Evolutionary conservation across 2,888 invertebrate genomes (phyloP).

Genomic region (Serrognathus titanus): DNA sequence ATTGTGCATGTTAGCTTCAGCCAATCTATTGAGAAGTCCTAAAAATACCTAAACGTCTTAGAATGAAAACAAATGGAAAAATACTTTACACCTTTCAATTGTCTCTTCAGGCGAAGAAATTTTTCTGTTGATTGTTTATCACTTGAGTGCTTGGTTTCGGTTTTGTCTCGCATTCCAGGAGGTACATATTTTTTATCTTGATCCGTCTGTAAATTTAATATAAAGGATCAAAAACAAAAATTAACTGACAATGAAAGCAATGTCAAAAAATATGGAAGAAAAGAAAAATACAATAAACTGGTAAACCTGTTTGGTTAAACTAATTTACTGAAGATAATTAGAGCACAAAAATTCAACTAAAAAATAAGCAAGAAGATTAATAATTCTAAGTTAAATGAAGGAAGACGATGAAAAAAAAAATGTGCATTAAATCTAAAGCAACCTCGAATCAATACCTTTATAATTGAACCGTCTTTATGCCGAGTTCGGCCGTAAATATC

Average conservation of each 20-base stretch:
- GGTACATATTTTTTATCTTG: conserved; percentile 69
- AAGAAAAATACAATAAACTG: too few species aligned
- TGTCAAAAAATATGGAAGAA: too few species aligned
- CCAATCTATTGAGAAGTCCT: conserved; percentile 77
- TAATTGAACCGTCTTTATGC: conserved; percentile 74
- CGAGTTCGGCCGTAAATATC: conserved; percentile 91
- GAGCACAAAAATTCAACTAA: background rate
- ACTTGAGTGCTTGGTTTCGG: conserved; percentile 43
- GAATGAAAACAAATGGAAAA: background rate
- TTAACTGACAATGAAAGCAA: too few species aligned
- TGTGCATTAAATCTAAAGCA: too few species aligned
- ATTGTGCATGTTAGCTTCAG: conserved; percentile 84
- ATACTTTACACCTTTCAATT: conserved; percentile 70
- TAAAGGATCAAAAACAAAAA: too few species aligned
- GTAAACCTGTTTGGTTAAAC: background rate
- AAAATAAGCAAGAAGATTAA: background rate
- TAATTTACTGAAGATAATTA: background rate
- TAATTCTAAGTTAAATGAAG: too few species aligned
- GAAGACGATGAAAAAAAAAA: background rate
- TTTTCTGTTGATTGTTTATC: conserved; percentile 55
- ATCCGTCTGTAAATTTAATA: conserved; percentile 13
- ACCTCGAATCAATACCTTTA: conserved; percentile 51
- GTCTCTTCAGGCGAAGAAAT: conserved; percentile 65
- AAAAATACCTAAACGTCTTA: conserved; percentile 11
- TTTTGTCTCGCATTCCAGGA: conserved; percentile 69